These are phyloP conservation scores for Drosophila gunungcola DNA, from an alignment of 1,140 invertebrate species.

Conservation along the genomic window DNA sequence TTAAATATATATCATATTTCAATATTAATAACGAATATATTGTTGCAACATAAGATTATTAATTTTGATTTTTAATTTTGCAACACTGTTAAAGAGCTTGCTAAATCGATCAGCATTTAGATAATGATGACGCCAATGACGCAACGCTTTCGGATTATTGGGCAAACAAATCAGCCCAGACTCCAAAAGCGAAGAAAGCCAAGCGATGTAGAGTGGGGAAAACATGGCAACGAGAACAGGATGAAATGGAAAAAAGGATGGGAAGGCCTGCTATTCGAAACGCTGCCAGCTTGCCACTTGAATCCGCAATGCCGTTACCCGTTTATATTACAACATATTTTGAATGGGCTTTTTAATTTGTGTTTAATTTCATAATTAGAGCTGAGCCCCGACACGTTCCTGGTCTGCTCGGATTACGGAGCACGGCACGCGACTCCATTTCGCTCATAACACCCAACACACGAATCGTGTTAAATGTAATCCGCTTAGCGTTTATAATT, in stretches of 20 bases:
- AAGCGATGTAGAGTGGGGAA: background rate
- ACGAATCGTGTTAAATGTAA: slow-evolving; percentile 62
- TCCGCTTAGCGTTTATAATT: slow-evolving; percentile 63
- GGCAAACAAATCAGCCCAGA: slow-evolving; percentile 26
- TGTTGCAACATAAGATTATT: too few species aligned
- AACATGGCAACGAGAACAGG: slow-evolving; percentile 27
- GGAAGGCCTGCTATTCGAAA: slow-evolving; percentile 12
- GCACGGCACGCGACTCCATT: slow-evolving; percentile 51
- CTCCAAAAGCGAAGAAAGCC: background rate
- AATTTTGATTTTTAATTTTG: background rate
- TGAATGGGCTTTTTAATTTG: slow-evolving; percentile 65
- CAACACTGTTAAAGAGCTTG: background rate
- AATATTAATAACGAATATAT: too few species aligned
- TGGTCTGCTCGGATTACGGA: slow-evolving; percentile 50
- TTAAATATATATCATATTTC: too few species aligned
- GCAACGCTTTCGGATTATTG: slow-evolving; percentile 43
- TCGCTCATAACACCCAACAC: slow-evolving; percentile 1
- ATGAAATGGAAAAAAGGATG: background rate
- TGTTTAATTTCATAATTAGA: slow-evolving; percentile 81
- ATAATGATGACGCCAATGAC: slow-evolving; percentile 48
- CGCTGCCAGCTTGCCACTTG: slow-evolving; percentile 14
- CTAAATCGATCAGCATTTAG: slow-evolving; percentile 19
- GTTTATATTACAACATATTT: slow-evolving; percentile 44
- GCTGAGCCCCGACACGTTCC: slow-evolving; percentile 64
- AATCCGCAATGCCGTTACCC: slow-evolving; percentile 6